These are phyloP conservation scores for Climacteris rufus DNA, from an alignment of 2,113 vertebrate species.

Conservation along the genomic window DNA sequence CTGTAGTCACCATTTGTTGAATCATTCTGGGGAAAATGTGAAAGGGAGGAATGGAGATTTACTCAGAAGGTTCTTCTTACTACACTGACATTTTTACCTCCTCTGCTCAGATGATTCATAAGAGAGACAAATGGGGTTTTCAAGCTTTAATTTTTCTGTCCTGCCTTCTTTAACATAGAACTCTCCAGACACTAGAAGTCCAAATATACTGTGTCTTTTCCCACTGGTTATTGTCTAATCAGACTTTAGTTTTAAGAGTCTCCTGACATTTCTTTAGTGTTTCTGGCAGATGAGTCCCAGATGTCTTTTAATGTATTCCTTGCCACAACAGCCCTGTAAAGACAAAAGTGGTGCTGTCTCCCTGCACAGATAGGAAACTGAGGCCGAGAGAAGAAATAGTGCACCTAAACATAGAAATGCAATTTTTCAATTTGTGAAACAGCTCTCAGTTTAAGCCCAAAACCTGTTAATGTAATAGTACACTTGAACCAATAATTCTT, in stretches of 20 bases:
- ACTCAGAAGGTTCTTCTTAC: not conserved
- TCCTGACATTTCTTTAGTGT: not conserved
- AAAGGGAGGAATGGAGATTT: not conserved
- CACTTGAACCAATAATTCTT: not conserved
- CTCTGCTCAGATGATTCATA: not conserved
- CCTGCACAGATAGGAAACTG: not conserved
- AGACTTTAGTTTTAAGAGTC: not conserved
- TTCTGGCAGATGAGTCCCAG: not conserved
- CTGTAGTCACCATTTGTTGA: not conserved
- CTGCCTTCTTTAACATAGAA: not conserved
- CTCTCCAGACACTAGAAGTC: not conserved
- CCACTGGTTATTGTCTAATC: constrained; percentile 12
- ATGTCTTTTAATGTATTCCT: not conserved
- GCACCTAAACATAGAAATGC: not conserved
- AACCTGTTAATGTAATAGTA: not conserved
- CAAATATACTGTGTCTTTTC: constrained; percentile 7
- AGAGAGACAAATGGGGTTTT: not conserved
- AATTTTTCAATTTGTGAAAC: not conserved
- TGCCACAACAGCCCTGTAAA: not conserved
- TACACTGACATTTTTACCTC: not conserved
- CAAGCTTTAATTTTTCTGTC: not conserved
- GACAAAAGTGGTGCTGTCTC: not conserved
- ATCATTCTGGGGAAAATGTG: not conserved
- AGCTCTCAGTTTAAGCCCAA: not conserved
- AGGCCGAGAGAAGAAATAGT: not conserved